Evolutionary conservation across 1,140 invertebrate genomes (phyloP), one percentile per base, ranked within the genome.

Genomic region (Leptestheria dahalacensis): DNA sequence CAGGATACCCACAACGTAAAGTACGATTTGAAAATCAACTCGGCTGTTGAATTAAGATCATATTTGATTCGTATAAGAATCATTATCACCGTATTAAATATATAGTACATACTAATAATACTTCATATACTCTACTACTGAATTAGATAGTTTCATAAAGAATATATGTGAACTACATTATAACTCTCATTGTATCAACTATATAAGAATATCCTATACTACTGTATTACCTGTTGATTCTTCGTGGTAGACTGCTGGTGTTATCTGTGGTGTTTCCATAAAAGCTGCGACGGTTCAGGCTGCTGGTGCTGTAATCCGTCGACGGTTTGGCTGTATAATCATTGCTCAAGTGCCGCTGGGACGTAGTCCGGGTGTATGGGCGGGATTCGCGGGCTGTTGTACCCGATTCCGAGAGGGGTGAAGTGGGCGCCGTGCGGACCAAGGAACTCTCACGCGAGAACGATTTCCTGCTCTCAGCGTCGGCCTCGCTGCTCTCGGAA

Each of bases 381-480:
- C 53, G 23, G 26, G 21, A 12, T 41, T 55, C 53, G 10, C 53
- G 23, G 25, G 18, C 48, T 18, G 4, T 1, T 18, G 48, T 21
- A 3, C 51, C n/a, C 24, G 53, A 29, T n/a, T 28, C 53, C 12
- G 53, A 2, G 6, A 29, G 10, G 26, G 53, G 33, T 1, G 53
- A 33, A n/a, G 53, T 55, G 10, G 53, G 53, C 3, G 26, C 33
- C 12, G 11, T 55, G 41, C 58, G 58, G 12, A 49, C 49, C n/a
- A 60, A 48, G 11, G 58, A 60, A 28, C 23, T 28, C 11, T 60
- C 58, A 0, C 58, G 25, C 10, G 58, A 60, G n/a, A 59, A 50
- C 26, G 50, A 29, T 52, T 48, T 21, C n/a, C 58, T 51, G 1
- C 18, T 29, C 3, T 15, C 41, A 21, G 33, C 28, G 20, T 60